Conservation (phyloP, 2,113 vertebrate species). For the Salvator merianae region DNA sequence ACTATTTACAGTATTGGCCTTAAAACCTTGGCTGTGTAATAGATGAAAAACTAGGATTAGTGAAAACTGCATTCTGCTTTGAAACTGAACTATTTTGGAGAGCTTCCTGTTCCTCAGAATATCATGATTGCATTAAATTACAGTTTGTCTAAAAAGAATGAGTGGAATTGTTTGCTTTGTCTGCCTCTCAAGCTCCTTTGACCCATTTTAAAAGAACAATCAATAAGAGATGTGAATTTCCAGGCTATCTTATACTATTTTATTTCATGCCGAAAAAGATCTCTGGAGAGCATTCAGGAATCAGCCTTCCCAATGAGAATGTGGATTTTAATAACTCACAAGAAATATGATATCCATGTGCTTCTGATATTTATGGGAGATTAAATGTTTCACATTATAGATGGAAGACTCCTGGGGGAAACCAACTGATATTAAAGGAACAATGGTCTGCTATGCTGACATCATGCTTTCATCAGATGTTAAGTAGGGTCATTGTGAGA, state of each 20-base stretch:
- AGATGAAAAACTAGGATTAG: not conserved
- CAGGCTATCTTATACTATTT: constrained; percentile 44
- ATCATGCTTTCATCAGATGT: not conserved
- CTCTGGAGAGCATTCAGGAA: constrained; percentile 32
- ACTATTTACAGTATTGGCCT: constrained; percentile 14
- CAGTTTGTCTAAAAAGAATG: constrained; percentile 68
- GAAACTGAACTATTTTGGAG: constrained; percentile 55
- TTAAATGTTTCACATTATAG: constrained; percentile 42
- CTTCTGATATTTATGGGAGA: constrained; percentile 36
- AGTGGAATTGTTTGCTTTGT: constrained; percentile 76
- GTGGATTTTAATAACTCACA: constrained; percentile 4
- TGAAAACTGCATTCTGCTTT: constrained; percentile 32
- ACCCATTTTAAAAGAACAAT: constrained; percentile 41
- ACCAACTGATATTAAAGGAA: not conserved
- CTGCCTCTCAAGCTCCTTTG: constrained; percentile 63
- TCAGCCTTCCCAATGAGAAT: constrained; percentile 33
- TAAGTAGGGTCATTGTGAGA: not conserved
- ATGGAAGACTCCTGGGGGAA: not conserved
- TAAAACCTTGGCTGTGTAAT: constrained; percentile 19
- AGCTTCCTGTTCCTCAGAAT: constrained; percentile 51
- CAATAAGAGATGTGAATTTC: constrained; percentile 40
- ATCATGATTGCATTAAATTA: constrained; percentile 59
- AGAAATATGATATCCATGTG: constrained; percentile 20
- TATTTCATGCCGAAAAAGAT: constrained; percentile 21
- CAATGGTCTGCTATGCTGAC: not conserved